Evolutionary conservation across 2,888 invertebrate species (phyloP), one percentile per base, ranked within the genome.

Genomic region (Callimorpha dominula): DNA sequence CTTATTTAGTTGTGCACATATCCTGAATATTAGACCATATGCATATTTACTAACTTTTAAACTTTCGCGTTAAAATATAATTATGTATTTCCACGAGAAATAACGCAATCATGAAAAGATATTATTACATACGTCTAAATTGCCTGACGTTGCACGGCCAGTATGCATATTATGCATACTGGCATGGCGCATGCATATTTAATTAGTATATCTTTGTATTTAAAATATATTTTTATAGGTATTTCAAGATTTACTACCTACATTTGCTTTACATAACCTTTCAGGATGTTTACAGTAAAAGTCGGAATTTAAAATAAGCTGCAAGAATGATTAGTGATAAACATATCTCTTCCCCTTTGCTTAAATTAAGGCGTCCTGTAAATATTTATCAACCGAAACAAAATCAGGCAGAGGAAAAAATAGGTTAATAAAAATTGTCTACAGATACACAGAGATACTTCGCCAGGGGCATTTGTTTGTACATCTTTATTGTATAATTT

Each of bases 371-470:
- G 57, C 57, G 57, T 20, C 20, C 31, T 66, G 60, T 60, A 60
- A 60, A 60, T 60, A 60, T 60, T 66, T 50, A 50, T 17, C 17
- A 31, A 66, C 50, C 66, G 15, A 50, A 31, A 52, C 20, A n/a
- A 20, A 52, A 17, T 50, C 31, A 50, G 52, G 40, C 66, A 66
- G 46, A 7, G 46, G 20, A 68, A n/a, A 60, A 43, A 60, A 43
- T 46, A 60, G 31, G 60, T 9, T 46, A 43, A 68, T 68, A 9
- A 43, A 68, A 46, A 68, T 68, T 66, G 31, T 40, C 60, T 60
- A 60, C 31, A 31, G 12, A 12, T n/a, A n/a, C 8, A 54, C n/a
- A 6, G n/a, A 54, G n/a, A n/a, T 57, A 31, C 31, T 14, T 60
- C 31, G 20, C 12, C 5, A 31, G 6, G 6, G 31, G 14, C 60